Evolutionary conservation across 2,113 vertebrate genomes (phyloP).

Genomic region (Uria aalge): DNA sequence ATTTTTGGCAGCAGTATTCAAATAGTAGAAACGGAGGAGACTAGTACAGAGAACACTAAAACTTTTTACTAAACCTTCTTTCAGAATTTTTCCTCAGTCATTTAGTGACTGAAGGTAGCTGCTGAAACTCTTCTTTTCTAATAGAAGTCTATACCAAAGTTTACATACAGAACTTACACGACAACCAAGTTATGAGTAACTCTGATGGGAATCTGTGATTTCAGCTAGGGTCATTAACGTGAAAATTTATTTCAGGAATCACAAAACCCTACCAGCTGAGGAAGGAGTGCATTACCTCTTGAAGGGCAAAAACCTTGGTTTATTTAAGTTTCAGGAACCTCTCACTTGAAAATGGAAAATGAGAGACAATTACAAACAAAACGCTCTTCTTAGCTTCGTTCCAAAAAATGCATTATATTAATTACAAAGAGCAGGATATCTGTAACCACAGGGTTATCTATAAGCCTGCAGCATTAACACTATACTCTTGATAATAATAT

Average conservation of each 20-base stretch:
- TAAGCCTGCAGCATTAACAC: neutral
- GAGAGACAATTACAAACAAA: neutral
- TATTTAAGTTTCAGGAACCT: neutral
- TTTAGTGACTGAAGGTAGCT: neutral
- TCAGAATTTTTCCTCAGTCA: neutral
- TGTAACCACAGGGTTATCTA: neutral
- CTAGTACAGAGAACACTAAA: neutral
- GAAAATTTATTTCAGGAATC: neutral
- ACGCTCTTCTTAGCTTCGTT: neutral
- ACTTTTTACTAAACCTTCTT: neutral
- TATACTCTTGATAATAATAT: neutral
- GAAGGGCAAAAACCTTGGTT: neutral
- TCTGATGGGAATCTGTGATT: neutral
- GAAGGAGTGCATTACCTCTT: neutral
- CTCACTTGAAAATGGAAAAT: neutral
- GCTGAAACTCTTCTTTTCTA: neutral
- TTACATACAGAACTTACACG: neutral
- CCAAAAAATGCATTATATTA: neutral
- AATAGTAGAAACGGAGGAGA: neutral
- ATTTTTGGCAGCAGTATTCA: neutral
- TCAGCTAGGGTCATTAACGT: neutral
- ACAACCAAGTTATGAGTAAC: neutral
- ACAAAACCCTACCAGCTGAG: neutral
- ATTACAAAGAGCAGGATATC: neutral
- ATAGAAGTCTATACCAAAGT: neutral